These are phyloP conservation scores for Minunthozetes semirufus DNA, from an alignment of 2,888 invertebrate genomes.

Conservation along the genomic window DNA sequence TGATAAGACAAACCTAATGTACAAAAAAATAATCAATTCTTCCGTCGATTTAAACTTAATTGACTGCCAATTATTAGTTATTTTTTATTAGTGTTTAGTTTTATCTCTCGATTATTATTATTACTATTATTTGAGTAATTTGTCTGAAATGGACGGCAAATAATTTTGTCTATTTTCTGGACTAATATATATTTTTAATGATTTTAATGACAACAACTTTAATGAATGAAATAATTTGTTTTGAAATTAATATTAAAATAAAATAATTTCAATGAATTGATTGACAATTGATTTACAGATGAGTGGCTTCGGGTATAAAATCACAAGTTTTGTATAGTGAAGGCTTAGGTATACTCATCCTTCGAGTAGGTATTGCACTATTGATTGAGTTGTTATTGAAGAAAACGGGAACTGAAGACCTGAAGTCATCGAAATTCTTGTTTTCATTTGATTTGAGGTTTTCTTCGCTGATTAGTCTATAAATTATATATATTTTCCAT, in stretches of 20 bases:
- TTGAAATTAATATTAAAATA: no score
- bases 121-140: no score
- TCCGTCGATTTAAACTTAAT: neutral
- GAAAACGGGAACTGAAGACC: neutral
- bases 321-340: constrained; percentile 12
- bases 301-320: constrained; percentile 7
- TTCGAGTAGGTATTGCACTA: neutral
- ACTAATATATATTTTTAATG: no score
- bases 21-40: neutral
- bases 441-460: neutral
- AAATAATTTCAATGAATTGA: neutral
- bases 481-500: neutral
- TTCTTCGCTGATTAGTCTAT: constrained; percentile 9
- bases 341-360: constrained; percentile 15
- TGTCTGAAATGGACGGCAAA: no score
- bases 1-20: neutral
- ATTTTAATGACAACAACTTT: no score
- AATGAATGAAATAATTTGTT: no score
- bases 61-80: neutral
- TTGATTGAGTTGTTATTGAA: neutral
- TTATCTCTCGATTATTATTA: no score
- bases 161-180: no score
- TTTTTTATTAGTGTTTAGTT: no score
- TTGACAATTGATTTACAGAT: neutral
- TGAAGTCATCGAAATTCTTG: neutral